These are phyloP conservation scores for Styela plicata DNA, from an alignment of 23 tunicate species.

Conservation along the genomic window DNA sequence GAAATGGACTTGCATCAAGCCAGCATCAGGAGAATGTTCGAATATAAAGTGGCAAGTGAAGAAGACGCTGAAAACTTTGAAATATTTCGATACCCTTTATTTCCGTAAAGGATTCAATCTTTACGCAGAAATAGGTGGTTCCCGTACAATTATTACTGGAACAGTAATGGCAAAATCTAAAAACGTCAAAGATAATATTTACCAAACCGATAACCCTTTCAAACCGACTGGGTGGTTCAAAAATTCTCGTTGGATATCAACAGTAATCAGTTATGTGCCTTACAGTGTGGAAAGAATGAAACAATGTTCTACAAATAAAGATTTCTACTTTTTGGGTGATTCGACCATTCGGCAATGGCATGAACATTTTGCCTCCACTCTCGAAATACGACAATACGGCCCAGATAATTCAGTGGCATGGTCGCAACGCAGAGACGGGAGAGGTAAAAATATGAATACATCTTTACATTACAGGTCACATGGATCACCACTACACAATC, in stretches of 20 bases:
- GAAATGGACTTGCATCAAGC: constrained; percentile 5
- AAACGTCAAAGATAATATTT: too few species aligned
- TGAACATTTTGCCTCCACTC: not conserved
- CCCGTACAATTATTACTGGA: not conserved
- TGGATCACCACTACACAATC: constrained; percentile 74
- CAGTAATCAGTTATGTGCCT: not conserved
- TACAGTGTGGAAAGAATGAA: not conserved
- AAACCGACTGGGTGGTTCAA: constrained; percentile 27
- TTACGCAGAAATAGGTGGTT: not conserved
- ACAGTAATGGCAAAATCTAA: not conserved
- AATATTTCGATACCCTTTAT: not conserved
- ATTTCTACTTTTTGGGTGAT: constrained; percentile 44
- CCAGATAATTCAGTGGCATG: constrained; percentile 1
- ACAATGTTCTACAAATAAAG: constrained; percentile 29
- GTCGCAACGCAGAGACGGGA: constrained; percentile 23
- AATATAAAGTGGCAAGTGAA: constrained; percentile 3
- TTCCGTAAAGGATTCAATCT: not conserved
- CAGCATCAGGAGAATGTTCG: constrained; percentile 27
- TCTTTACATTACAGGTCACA: constrained; percentile 56
- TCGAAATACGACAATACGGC: not conserved
- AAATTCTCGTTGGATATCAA: not conserved
- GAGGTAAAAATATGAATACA: constrained; percentile 13
- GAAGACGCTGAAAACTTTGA: not conserved
- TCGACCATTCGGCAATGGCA: constrained; percentile 56
- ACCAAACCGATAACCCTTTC: not conserved